phyloP scores from a whole-genome alignment of 1,140 invertebrate species.

The Drosophila albomicans region DNA sequence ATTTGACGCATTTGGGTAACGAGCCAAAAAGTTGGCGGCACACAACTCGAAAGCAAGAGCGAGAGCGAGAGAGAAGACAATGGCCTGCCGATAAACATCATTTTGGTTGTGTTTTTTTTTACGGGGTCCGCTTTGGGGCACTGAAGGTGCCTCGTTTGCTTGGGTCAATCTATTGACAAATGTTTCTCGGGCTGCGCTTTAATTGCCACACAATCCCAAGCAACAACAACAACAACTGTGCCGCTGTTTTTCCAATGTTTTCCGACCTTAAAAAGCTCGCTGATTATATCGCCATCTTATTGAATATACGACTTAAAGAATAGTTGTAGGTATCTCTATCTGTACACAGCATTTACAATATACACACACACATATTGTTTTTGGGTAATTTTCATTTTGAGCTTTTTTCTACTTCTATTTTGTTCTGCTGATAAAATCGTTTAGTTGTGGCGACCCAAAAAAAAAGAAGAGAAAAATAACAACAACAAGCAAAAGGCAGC shows the following conservation, averaged over 20 bases:
- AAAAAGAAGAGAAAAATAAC: not conserved
- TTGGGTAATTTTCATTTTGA: conserved; percentile 13
- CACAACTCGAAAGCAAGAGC: conserved; percentile 14
- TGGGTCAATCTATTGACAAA: conserved; percentile 73
- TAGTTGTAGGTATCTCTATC: not conserved
- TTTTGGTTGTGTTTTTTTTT: conserved; percentile 39
- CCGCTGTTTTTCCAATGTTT: conserved; percentile 36
- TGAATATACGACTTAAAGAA: conserved; percentile 43
- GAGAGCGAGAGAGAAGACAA: conserved; percentile 47
- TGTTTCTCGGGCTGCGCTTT: conserved; percentile 54
- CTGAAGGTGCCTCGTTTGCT: conserved; percentile 38
- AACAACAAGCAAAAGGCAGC: not conserved
- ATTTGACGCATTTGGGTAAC: conserved; percentile 80
- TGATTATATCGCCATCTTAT: conserved; percentile 56
- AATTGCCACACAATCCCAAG: conserved; percentile 50
- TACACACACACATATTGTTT: conserved; percentile 36
- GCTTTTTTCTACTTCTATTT: conserved; percentile 26
- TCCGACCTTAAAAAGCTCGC: not conserved
- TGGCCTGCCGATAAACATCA: conserved; percentile 69
- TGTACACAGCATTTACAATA: conserved; percentile 15
- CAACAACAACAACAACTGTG: not conserved
- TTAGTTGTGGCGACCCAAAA: conserved; percentile 29
- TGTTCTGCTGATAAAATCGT: conserved; percentile 51
- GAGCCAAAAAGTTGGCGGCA: conserved; percentile 54
- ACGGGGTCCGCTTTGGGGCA: not conserved